Conservation (phyloP, 2,888 invertebrate species). For the Hipparchia sbordonii region DNA sequence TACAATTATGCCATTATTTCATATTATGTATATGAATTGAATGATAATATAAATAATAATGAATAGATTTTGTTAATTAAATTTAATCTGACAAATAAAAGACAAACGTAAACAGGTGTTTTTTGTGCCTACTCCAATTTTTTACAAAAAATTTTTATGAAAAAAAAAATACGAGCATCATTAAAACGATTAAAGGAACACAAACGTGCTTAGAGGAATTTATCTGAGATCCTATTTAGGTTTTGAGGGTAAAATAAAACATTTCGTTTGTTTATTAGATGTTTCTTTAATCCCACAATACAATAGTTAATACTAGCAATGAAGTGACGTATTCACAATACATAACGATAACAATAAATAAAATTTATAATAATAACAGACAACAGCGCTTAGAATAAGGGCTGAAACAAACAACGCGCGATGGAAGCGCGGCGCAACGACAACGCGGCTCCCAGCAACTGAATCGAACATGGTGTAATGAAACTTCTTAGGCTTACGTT, state of each 20-base stretch:
- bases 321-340: slow-evolving; percentile 60
- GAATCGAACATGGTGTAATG: too few species aligned
- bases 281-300: slow-evolving; percentile 78
- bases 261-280: slow-evolving; percentile 49
- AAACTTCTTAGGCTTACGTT: too few species aligned
- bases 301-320: slow-evolving; percentile 66
- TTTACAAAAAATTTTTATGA: too few species aligned
- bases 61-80: background rate
- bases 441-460: too few species aligned
- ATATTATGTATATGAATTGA: slow-evolving; percentile 32
- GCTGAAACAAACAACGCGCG: too few species aligned
- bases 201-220: too few species aligned
- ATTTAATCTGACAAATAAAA: slow-evolving; percentile 24
- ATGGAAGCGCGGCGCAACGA: too few species aligned
- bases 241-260: slow-evolving; percentile 13
- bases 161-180: too few species aligned
- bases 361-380: slow-evolving; percentile 72
- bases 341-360: slow-evolving; percentile 55
- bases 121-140: background rate
- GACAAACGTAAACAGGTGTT: background rate
- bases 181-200: too few species aligned
- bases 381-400: slow-evolving; percentile 39
- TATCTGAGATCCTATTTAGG: background rate
- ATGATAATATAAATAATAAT: background rate
- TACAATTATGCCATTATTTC: slow-evolving; percentile 16